These are phyloP conservation scores for Muntiacus reevesi DNA, from an alignment of 2,113 vertebrate species.

Conservation along the genomic window DNA sequence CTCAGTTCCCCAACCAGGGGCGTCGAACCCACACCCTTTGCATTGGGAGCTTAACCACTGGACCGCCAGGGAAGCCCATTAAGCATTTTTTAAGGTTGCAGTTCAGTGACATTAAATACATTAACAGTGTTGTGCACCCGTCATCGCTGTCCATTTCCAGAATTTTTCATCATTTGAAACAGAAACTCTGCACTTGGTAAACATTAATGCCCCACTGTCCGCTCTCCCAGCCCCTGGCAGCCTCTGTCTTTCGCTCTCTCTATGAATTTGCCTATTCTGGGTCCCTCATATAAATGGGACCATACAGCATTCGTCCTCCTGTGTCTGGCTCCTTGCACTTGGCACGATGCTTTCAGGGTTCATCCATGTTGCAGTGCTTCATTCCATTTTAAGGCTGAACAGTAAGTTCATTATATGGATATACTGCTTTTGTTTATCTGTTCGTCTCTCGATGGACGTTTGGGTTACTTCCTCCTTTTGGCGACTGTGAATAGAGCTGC, in stretches of 20 bases:
- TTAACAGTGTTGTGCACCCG: background rate
- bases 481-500: background rate
- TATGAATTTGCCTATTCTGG: fast-evolving
- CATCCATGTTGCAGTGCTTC: background rate
- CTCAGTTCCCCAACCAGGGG: background rate
- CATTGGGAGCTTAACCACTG: background rate
- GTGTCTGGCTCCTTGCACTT: background rate
- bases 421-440: background rate
- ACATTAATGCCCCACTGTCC: no score
- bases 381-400: background rate
- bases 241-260: fast-evolving
- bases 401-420: fast-evolving
- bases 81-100: background rate
- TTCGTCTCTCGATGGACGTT: background rate
- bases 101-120: background rate
- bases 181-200: background rate
- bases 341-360: background rate
- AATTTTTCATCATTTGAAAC: background rate
- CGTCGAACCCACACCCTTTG: background rate
- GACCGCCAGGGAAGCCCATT: background rate
- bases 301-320: fast-evolving
- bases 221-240: background rate
- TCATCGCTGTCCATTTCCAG: background rate
- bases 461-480: background rate
- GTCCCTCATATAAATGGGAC: background rate